These are phyloP conservation scores for Heliothis subflexa DNA, from an alignment of 1,140 invertebrate species.

Conservation along the genomic window DNA sequence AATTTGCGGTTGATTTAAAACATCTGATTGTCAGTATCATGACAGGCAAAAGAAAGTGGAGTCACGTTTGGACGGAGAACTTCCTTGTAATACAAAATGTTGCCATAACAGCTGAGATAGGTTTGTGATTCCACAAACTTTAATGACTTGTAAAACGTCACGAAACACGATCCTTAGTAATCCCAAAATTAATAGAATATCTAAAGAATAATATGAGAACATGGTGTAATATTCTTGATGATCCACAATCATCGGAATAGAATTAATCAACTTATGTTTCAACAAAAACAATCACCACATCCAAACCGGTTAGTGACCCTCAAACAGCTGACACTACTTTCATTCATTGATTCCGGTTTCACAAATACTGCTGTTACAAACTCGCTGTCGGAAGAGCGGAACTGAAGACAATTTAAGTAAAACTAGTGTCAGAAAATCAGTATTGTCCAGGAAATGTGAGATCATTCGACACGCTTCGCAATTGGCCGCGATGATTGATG, in stretches of 20 bases:
- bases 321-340: slow-evolving; percentile 33
- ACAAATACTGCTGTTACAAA: not conserved
- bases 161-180: not conserved
- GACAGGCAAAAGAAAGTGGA: slow-evolving; percentile 13
- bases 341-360: slow-evolving; percentile 20
- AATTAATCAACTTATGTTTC: slow-evolving; percentile 1
- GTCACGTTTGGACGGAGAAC: slow-evolving; percentile 19
- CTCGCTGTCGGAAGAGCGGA: not conserved
- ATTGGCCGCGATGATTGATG: slow-evolving; percentile 39
- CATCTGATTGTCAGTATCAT: slow-evolving; percentile 24
- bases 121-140: slow-evolving; percentile 3
- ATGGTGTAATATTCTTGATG: not conserved
- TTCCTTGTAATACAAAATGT: slow-evolving; percentile 14
- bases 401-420: slow-evolving; percentile 17
- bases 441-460: slow-evolving; percentile 15
- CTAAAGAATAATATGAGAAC: too few species aligned
- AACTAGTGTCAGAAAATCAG: slow-evolving; percentile 19
- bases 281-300: slow-evolving; percentile 19
- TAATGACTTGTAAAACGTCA: slow-evolving; percentile 6
- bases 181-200: too few species aligned
- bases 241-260: not conserved
- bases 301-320: slow-evolving; percentile 21
- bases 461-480: slow-evolving; percentile 37
- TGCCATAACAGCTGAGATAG: slow-evolving; percentile 5
- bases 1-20: slow-evolving; percentile 4